phyloP scores from a whole-genome alignment of 2,113 vertebrate genomes.

The Epinephelus fuscoguttatus region DNA sequence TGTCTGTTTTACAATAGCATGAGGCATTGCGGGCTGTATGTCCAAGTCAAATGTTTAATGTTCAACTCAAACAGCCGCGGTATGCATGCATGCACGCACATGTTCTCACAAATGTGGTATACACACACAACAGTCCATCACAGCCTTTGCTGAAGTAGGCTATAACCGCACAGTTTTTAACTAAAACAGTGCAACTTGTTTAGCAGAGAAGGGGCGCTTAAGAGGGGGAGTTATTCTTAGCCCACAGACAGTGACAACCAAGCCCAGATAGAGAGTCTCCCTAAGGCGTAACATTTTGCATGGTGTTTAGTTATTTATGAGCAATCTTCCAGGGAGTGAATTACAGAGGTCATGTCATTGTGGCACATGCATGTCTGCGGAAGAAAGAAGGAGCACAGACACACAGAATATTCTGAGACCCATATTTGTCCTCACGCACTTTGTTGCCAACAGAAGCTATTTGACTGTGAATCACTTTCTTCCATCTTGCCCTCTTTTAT shows the following conservation, averaged over 20 bases:
- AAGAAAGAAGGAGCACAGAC: conserved; percentile 20
- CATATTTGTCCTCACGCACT: neutral
- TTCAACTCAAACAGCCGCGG: conserved; percentile 25
- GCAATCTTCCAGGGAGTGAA: conserved; percentile 72
- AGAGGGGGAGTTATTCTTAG: conserved; percentile 68
- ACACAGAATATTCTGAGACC: neutral
- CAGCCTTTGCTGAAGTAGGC: neutral
- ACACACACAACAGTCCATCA: neutral
- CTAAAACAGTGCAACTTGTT: conserved; percentile 44
- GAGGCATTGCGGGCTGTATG: conserved; percentile 33
- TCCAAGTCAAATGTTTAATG: conserved; percentile 27
- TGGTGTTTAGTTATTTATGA: conserved; percentile 80
- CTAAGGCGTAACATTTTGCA: conserved; percentile 67
- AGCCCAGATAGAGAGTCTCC: conserved; percentile 60
- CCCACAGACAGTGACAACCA: conserved; percentile 46
- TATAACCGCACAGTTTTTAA: conserved; percentile 35
- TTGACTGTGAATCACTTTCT: conserved; percentile 29
- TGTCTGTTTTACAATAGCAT: conserved; percentile 63
- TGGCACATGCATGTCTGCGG: conserved; percentile 57
- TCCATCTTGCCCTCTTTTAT: neutral
- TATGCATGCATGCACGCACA: conserved; percentile 30
- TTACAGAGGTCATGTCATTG: conserved; percentile 78
- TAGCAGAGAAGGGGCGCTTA: conserved; percentile 44
- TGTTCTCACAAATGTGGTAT: conserved; percentile 13
- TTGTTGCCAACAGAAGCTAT: neutral